Percentiles rank a stretch among this genome's conserved stretches.
Conservation (phyloP, 2,113 vertebrate species). For the Malurus elegans region DNA sequence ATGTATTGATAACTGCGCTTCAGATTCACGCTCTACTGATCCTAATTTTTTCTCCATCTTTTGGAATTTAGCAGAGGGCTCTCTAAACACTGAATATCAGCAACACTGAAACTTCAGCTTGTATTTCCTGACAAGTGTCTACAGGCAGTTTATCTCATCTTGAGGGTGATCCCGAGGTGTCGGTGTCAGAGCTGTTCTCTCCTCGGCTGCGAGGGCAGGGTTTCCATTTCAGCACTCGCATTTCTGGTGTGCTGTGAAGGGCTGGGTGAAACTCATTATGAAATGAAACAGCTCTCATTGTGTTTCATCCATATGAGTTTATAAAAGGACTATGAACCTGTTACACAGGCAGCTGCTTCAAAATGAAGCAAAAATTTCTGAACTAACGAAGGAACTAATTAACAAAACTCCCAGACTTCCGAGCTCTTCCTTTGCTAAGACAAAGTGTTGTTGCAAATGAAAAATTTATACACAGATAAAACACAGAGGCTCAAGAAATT, state of each 20-base stretch:
- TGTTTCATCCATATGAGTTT: not conserved
- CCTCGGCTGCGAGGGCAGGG: not conserved
- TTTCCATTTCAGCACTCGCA: not conserved
- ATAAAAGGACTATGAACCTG: not conserved
- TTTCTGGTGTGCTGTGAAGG: not conserved
- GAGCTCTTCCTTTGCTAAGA: not conserved
- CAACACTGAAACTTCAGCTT: not conserved
- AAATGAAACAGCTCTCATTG: not conserved
- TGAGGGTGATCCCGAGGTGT: not conserved
- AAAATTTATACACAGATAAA: slow-evolving; percentile 41
- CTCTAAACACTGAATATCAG: not conserved
- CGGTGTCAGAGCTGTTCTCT: not conserved
- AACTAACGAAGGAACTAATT: not conserved
- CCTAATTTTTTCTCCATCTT: not conserved
- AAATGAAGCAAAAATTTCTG: not conserved
- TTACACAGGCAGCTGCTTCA: not conserved
- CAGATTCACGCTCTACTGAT: not conserved
- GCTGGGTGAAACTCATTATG: not conserved
- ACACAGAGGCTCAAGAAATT: not conserved
- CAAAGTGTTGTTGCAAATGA: slow-evolving; percentile 35
- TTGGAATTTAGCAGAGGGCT: not conserved
- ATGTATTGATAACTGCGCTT: not conserved
- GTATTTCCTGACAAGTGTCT: not conserved
- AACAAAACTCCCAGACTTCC: not conserved
- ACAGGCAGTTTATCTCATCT: not conserved